phyloP scores from a whole-genome alignment of 2,113 vertebrate species.

The Cyanocitta stelleri region DNA sequence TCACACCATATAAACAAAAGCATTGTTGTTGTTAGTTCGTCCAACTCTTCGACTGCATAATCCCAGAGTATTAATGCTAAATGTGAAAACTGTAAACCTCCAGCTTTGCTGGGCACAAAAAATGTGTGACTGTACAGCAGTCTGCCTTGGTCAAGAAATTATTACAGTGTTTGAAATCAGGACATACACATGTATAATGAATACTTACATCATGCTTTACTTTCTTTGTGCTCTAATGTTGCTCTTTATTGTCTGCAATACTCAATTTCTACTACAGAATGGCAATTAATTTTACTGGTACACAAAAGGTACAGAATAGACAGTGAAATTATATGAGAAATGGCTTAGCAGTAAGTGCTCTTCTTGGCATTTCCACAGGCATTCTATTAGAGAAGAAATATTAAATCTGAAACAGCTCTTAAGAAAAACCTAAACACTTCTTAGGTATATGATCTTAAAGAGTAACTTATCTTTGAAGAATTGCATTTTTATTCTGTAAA shows the following conservation, averaged over 20 bases:
- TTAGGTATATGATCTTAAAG: not conserved
- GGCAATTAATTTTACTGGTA: conserved; percentile 16
- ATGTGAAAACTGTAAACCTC: conserved; percentile 49
- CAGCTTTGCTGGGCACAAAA: conserved; percentile 10
- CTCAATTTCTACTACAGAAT: conserved; percentile 43
- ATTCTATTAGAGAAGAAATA: conserved; percentile 41
- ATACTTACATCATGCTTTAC: not conserved
- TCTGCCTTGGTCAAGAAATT: conserved; percentile 27
- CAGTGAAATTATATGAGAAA: conserved; percentile 30
- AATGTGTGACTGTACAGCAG: conserved; percentile 30
- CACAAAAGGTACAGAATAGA: not conserved
- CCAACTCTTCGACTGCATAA: conserved; percentile 35
- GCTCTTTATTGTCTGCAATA: conserved; percentile 1
- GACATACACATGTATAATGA: not conserved
- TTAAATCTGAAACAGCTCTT: conserved; percentile 25
- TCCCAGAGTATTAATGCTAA: conserved; percentile 53
- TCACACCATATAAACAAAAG: conserved; percentile 45
- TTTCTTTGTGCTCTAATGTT: not conserved
- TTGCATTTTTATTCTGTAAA: conserved; percentile 24
- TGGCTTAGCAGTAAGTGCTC: not conserved
- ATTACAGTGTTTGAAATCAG: not conserved
- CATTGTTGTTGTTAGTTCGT: conserved; percentile 29
- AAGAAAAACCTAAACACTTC: conserved; percentile 10
- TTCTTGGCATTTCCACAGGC: not conserved
- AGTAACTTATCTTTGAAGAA: not conserved